phyloP scores from a whole-genome alignment of 2,113 vertebrate genomes.

The Pteronura brasiliensis region DNA sequence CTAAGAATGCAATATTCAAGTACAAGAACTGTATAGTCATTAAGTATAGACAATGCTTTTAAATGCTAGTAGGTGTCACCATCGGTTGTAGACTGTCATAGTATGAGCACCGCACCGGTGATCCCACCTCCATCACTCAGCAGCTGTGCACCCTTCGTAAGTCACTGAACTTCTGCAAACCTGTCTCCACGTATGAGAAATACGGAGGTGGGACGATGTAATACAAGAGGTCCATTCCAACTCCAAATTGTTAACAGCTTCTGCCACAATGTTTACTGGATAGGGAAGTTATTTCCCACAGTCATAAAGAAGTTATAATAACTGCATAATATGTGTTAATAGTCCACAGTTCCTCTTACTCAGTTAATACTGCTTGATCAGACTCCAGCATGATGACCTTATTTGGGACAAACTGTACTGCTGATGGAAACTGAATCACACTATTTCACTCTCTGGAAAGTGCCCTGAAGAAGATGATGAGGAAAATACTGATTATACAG shows the following conservation, averaged over 20 bases:
- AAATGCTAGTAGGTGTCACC: neutral
- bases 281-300: neutral
- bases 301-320: neutral
- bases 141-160: neutral
- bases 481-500: neutral
- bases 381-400: neutral
- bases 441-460: neutral
- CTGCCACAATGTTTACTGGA: neutral
- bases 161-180: neutral
- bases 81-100: too few relatives aligned
- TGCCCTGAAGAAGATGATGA: neutral
- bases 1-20: neutral
- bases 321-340: neutral
- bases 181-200: neutral
- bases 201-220: neutral
- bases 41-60: neutral
- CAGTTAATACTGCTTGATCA: neutral
- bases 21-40: neutral
- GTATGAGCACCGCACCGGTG: fast-evolving
- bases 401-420: neutral
- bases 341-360: neutral
- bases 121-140: neutral
- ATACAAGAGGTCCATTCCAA: neutral
- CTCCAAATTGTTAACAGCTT: neutral
- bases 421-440: neutral